Conservation (phyloP, 1,140 invertebrate genomes). For the Akabosia matsudoensis region DNA sequence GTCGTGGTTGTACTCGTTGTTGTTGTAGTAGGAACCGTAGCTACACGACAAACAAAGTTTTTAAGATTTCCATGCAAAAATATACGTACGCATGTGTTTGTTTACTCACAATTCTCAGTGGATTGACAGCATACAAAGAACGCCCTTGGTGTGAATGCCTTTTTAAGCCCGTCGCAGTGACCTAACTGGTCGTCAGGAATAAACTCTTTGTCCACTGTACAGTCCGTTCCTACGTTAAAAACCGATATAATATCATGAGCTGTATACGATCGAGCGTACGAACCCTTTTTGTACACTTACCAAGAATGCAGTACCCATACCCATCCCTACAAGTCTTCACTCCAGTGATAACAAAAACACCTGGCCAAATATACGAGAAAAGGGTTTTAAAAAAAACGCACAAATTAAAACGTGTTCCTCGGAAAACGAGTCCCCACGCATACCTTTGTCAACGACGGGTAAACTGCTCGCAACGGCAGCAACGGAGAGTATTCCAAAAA, state of each 20-base stretch:
- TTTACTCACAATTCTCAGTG: neutral
- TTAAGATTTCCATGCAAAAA: neutral
- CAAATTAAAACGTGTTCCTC: too few species aligned
- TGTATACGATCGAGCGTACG: constrained; percentile 45
- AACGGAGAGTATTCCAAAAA: too few species aligned
- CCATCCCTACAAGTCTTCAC: constrained; percentile 52
- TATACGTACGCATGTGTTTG: constrained; percentile 32
- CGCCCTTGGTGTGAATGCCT: constrained; percentile 53
- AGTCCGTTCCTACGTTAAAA: neutral
- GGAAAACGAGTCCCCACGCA: too few species aligned
- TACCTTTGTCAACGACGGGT: constrained; percentile 44
- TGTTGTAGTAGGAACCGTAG: constrained; percentile 10
- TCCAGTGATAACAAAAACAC: constrained; percentile 55
- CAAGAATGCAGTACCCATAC: constrained; percentile 53
- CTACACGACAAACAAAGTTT: neutral
- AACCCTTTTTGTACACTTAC: constrained; percentile 52
- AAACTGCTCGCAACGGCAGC: too few species aligned
- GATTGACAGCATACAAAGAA: constrained; percentile 52
- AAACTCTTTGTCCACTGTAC: constrained; percentile 52
- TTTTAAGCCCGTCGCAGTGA: constrained; percentile 53
- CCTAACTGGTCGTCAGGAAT: constrained; percentile 49
- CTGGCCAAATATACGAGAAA: constrained; percentile 48
- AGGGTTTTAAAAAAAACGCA: too few species aligned
- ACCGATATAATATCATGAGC: neutral
- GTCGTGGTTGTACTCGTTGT: constrained; percentile 17